phyloP scores from a whole-genome alignment of 2,113 vertebrate genomes.

The Strigops habroptila region DNA sequence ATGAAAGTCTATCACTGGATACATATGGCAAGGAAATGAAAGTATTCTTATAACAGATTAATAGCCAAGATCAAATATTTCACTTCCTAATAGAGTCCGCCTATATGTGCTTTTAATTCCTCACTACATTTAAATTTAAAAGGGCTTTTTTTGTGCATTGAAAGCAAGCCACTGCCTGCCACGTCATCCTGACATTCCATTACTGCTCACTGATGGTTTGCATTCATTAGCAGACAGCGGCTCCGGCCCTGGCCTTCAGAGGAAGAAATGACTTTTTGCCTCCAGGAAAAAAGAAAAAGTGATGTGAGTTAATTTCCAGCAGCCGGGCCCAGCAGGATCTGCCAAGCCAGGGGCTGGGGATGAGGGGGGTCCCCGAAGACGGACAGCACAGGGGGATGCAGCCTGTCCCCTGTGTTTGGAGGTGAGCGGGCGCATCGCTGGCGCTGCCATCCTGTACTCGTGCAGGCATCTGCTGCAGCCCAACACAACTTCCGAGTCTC shows the following conservation, averaged over 20 bases:
- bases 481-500: neutral
- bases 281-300: neutral
- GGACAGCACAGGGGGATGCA: neutral
- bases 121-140: neutral
- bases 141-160: neutral
- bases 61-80: conserved; percentile 60
- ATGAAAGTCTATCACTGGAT: conserved; percentile 29
- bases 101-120: conserved; percentile 49
- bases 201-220: conserved; percentile 6
- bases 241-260: neutral
- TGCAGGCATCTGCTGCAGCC: neutral
- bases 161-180: conserved; percentile 33
- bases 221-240: neutral
- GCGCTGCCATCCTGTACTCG: accelerated
- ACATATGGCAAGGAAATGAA: conserved; percentile 46
- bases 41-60: conserved; percentile 43
- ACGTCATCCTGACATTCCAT: neutral
- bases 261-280: neutral
- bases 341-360: accelerated
- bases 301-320: neutral
- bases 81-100: conserved; percentile 26
- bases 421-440: accelerated
- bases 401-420: neutral
- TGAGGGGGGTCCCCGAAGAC: neutral
- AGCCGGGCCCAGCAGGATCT: accelerated